Percentiles rank a stretch among this genome's conserved stretches.
phyloP scores from a whole-genome alignment of 2,113 vertebrate species.

The Callocephalon fimbriatum region DNA sequence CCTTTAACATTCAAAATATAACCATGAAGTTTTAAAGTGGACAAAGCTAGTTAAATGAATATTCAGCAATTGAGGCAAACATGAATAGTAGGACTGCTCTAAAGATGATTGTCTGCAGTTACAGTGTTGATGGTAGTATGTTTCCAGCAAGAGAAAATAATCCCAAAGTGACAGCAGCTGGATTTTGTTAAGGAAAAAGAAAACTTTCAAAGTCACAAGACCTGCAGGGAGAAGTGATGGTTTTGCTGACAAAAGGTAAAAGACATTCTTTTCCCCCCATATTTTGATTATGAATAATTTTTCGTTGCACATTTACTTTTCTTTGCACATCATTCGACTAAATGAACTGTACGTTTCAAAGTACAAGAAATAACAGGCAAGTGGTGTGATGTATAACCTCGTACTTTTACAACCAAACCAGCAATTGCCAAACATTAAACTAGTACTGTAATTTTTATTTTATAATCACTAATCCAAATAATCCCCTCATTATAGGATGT shows the following conservation, averaged over 20 bases:
- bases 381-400: neutral
- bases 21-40: neutral
- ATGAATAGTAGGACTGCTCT: neutral
- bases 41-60: neutral
- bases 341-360: neutral
- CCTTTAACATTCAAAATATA: neutral
- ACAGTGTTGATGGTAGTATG: neutral
- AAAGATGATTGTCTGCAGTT: neutral
- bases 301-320: neutral
- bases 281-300: neutral
- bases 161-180: neutral
- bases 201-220: neutral
- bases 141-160: neutral
- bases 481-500: neutral
- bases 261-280: accelerated
- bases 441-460: neutral
- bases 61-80: neutral
- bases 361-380: neutral
- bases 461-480: neutral
- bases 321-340: neutral
- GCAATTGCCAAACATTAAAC: neutral
- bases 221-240: neutral
- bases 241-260: neutral
- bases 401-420: neutral
- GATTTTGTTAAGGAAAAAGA: neutral